These are phyloP conservation scores for Dendronephthya gigantea DNA, from an alignment of 64 coral and sea anemone genomes.

Conservation along the genomic window DNA sequence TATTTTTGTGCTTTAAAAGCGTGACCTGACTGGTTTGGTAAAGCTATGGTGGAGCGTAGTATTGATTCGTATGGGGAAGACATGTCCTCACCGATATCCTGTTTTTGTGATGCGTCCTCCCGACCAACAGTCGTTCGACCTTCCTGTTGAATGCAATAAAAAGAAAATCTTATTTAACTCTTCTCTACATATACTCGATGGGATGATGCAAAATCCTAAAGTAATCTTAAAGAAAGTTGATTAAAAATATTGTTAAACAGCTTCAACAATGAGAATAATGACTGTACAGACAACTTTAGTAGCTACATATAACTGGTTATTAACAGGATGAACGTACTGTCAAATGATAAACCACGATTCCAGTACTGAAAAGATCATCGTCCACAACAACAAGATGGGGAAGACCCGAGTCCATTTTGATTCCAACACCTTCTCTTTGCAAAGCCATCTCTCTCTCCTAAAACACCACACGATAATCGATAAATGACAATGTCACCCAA, in stretches of 20 bases:
- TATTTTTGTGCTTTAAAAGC: too few relatives aligned
- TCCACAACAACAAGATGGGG: conserved; percentile 89
- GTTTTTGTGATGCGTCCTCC: background rate
- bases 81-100: background rate
- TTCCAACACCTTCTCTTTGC: conserved; percentile 82
- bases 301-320: too few relatives aligned
- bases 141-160: background rate
- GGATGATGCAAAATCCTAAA: too few relatives aligned
- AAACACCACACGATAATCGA: background rate
- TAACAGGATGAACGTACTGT: conserved; percentile 46
- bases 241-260: too few relatives aligned
- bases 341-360: conserved; percentile 87
- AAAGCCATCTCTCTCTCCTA: conserved; percentile 93
- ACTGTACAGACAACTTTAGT: too few relatives aligned
- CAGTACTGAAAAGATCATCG: conserved; percentile 83
- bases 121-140: conserved; percentile 6
- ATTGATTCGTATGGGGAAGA: background rate
- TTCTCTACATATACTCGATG: too few relatives aligned
- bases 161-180: too few relatives aligned
- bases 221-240: too few relatives aligned
- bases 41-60: too few relatives aligned
- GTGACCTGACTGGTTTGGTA: too few relatives aligned
- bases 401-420: conserved; percentile 94
- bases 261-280: too few relatives aligned
- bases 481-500: too few relatives aligned